Conservation (phyloP, 1,140 invertebrate species). For the Elymnias hypermnestra region DNA sequence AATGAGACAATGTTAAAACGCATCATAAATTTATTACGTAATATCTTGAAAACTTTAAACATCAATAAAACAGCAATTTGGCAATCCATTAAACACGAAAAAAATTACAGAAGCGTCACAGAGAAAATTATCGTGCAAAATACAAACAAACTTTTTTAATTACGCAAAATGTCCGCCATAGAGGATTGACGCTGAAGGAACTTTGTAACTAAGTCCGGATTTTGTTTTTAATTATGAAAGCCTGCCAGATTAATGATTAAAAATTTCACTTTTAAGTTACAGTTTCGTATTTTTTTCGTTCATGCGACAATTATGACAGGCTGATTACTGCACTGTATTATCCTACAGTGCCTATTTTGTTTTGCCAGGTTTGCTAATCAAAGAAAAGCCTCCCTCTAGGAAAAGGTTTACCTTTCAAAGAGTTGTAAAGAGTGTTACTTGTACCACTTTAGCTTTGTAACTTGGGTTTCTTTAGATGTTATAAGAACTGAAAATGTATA, state of each 20-base stretch:
- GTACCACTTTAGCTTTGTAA: no score
- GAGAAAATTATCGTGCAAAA: constrained; percentile 19
- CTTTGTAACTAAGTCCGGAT: constrained; percentile 22
- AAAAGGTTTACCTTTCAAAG: not conserved
- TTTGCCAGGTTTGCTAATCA: no score
- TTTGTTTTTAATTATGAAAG: constrained; percentile 25
- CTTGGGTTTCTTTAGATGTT: no score
- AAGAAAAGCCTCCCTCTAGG: no score
- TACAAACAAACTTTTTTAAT: constrained; percentile 28
- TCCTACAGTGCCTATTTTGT: no score
- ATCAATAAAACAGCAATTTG: constrained; percentile 19
- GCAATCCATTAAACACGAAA: constrained; percentile 24
- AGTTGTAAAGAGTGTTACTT: no score
- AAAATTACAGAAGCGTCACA: constrained; percentile 13
- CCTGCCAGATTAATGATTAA: constrained; percentile 11
- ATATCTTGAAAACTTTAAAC: no score
- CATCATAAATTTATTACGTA: no score
- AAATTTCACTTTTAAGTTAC: constrained; percentile 2
- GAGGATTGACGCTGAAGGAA: constrained; percentile 15
- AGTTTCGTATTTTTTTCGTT: not conserved
- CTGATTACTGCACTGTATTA: not conserved
- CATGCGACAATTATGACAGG: not conserved
- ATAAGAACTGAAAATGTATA: no score
- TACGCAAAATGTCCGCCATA: constrained; percentile 23
- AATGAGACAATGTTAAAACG: no score